Base-by-base conservation (phyloP, 2,797 vertebrate species). In the Artibeus lituratus region DNA sequence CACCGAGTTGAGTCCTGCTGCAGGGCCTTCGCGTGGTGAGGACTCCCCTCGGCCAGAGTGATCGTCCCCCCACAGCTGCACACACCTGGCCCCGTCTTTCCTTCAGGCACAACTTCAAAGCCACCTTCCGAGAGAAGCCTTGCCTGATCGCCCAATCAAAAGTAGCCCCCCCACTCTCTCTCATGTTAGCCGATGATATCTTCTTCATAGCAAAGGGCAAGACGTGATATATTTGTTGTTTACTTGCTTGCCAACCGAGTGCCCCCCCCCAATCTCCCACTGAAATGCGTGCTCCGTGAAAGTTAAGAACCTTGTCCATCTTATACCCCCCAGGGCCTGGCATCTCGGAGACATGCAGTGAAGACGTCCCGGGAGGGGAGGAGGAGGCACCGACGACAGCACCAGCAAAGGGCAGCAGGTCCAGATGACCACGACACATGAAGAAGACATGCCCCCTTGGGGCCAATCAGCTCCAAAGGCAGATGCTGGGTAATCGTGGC, bases 381-480 rank as follows among this genome's bases (percentile, higher is more conserved):
- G 2, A 44, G 35, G 70, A 29, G 62, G 39, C 7, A 14, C 0
- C 3, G 18, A 24, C 2, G 3, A 15, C 11, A 62, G 59, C 39
- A 11, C 18, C 16, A 51, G 39, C 47, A 6, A 57, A 80, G 35
- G 67, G 21, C 3, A 29, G 4, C 42, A 22, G 18, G 11, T 3
- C 86, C 74, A 21, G 2, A 19, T 0, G 2, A 65, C 5, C 10
- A 22, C 5, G 1, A 3, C 5, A 8, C 21, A 0, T 1, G 2
- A 10, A 29, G 44, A 53, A 16, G 19, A 21, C 0, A 10, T 3
- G 26, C 35, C 82, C 78, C 65, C 55, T 1, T 2, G 24, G 53
- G 69, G 47, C 29, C 15, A 10, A 32, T 3, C 1, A 1, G 19
- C 53, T 59, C 42, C 18, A 3, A 70, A 55, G 16, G 77, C 24